Conservation (phyloP, 2,113 vertebrate genomes). For the Dasypus novemcinctus region DNA sequence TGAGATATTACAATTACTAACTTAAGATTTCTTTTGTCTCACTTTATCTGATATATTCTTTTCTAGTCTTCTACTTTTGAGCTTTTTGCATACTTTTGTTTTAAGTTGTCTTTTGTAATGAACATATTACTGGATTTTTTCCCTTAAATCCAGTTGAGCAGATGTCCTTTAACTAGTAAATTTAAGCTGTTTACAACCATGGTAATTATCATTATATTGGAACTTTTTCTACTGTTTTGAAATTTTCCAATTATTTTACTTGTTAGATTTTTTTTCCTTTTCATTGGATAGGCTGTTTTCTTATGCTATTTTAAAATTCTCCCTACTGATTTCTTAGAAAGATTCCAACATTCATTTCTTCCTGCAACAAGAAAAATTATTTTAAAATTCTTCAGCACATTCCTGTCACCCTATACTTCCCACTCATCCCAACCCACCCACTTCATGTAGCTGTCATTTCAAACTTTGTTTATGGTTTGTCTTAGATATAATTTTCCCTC, state of each 20-base stretch:
- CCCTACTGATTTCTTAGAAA: background rate
- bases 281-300: background rate
- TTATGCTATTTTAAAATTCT: background rate
- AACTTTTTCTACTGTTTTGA: background rate
- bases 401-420: no score
- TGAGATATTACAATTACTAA: background rate
- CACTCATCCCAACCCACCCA: accelerated
- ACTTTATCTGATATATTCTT: background rate
- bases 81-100: background rate
- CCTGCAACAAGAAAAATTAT: background rate
- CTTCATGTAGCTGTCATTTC: background rate
- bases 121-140: background rate
- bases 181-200: background rate
- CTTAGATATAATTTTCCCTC: background rate
- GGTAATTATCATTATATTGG: background rate
- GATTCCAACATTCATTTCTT: background rate
- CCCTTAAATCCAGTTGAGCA: background rate
- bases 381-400: background rate
- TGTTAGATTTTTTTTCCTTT: background rate
- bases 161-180: background rate
- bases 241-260: background rate
- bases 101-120: constrained; percentile 9
- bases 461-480: background rate
- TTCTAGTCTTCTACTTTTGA: background rate
- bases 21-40: background rate